Conservation (phyloP, 2,888 invertebrate species). For the Herminia tarsipennalis region DNA sequence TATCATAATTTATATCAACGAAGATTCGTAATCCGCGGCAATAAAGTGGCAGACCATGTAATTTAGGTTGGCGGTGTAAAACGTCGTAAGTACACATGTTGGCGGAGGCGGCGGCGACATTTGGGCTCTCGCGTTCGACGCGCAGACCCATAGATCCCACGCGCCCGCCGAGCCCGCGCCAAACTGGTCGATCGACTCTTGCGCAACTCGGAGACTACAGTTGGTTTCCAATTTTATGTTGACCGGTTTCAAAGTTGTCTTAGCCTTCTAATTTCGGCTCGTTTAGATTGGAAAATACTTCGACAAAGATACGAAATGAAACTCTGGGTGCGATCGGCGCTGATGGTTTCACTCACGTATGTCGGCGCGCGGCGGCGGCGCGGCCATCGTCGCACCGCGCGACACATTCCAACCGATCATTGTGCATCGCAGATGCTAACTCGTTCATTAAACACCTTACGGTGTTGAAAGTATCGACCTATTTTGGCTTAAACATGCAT, state of each 20-base stretch:
- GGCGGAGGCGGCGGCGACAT: constrained; percentile 27
- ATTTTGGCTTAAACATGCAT: constrained; percentile 26
- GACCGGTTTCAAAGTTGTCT: constrained; percentile 83
- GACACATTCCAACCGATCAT: constrained; percentile 45
- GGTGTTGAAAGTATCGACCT: constrained; percentile 37
- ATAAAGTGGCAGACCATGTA: constrained; percentile 73
- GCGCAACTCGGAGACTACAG: constrained; percentile 81
- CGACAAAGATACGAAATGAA: constrained; percentile 59
- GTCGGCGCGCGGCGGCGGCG: constrained; percentile 27
- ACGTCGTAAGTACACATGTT: constrained; percentile 54
- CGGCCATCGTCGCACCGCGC: constrained; percentile 15
- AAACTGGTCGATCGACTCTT: constrained; percentile 79
- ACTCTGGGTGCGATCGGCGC: constrained; percentile 47
- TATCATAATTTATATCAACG: constrained; percentile 75
- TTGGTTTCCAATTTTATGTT: constrained; percentile 86
- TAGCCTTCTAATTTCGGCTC: constrained; percentile 85
- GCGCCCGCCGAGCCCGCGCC: constrained; percentile 65
- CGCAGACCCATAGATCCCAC: constrained; percentile 72
- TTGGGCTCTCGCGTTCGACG: constrained; percentile 12
- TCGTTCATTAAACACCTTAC: constrained; percentile 52
- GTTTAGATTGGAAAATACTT: constrained; percentile 83
- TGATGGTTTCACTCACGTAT: constrained; percentile 52
- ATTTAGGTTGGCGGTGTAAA: constrained; percentile 51
- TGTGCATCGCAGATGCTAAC: constrained; percentile 41
- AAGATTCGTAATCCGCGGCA: constrained; percentile 76